A percentile compares a stretch with the other conserved stretches of the same genome.
phyloP scores from a whole-genome alignment of 2,888 invertebrate species.

The Atethmia centrago region DNA sequence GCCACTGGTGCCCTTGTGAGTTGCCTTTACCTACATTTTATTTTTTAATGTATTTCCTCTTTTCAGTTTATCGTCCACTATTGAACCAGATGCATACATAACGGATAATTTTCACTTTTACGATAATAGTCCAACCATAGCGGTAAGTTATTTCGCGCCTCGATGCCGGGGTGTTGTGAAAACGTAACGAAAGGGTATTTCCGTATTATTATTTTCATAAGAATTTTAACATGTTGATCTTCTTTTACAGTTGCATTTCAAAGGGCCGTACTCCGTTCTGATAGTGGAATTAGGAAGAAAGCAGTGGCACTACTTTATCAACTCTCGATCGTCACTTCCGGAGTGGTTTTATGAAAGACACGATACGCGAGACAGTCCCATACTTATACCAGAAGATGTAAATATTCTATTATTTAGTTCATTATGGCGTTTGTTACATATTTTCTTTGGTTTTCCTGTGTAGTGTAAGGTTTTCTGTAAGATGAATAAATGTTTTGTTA shows the following conservation, averaged over 20 bases:
- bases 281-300: slow-evolving; percentile 66
- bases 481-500: not conserved
- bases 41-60: not conserved
- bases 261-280: slow-evolving; percentile 71
- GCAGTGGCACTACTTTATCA: slow-evolving; percentile 74
- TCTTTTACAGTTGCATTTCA: slow-evolving; percentile 62
- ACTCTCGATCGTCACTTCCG: slow-evolving; percentile 70
- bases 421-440: slow-evolving; percentile 47
- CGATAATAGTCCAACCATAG: slow-evolving; percentile 43
- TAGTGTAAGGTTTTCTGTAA: not conserved
- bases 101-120: slow-evolving; percentile 21
- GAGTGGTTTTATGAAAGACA: slow-evolving; percentile 76
- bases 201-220: too few species aligned
- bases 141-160: slow-evolving; percentile 23
- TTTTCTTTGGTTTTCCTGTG: slow-evolving; percentile 33
- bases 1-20: too few species aligned
- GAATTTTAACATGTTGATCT: not conserved
- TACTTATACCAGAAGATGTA: slow-evolving; percentile 70
- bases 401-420: slow-evolving; percentile 68
- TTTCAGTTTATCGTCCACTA: slow-evolving; percentile 51
- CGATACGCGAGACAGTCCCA: slow-evolving; percentile 54
- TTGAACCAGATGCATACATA: slow-evolving; percentile 58
- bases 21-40: too few species aligned
- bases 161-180: not conserved
- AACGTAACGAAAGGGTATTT: too few species aligned